Percentiles rank a stretch among this genome's conserved stretches.
phyloP scores from a whole-genome alignment of 2,113 vertebrate species.

The Chloebia gouldiae region DNA sequence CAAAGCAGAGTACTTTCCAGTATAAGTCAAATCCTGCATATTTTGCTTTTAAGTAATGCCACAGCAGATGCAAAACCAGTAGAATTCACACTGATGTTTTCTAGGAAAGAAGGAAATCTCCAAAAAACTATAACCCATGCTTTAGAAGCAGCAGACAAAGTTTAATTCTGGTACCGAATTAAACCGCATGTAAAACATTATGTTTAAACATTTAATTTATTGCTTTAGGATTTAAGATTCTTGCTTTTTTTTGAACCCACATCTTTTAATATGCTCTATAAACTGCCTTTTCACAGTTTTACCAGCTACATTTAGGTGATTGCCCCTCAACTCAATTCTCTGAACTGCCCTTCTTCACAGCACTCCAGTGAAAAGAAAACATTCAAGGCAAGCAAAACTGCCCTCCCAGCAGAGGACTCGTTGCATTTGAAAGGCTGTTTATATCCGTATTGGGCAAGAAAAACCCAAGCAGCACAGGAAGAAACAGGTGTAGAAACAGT shows the following conservation, averaged over 20 bases:
- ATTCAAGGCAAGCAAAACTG: background rate
- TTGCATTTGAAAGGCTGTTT: background rate
- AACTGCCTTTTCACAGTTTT: background rate
- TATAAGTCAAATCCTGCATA: conserved; percentile 29
- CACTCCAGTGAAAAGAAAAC: background rate
- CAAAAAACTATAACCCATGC: background rate
- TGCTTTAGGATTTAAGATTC: background rate
- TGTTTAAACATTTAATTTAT: background rate
- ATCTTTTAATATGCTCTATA: background rate
- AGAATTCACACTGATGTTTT: conserved; percentile 29
- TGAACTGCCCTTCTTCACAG: background rate
- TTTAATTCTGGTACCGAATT: background rate
- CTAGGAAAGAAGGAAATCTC: conserved; percentile 41
- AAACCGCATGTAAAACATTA: background rate
- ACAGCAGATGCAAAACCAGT: conserved; percentile 32
- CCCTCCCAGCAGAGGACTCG: background rate
- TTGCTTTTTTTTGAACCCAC: background rate
- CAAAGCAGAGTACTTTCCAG: conserved; percentile 8
- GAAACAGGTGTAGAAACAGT: background rate
- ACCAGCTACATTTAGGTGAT: background rate
- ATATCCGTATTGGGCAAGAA: background rate
- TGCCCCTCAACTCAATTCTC: background rate
- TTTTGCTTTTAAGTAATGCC: conserved; percentile 42
- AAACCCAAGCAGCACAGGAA: background rate
- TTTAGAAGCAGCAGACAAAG: conserved; percentile 9